Base-by-base conservation (phyloP, 2,113 vertebrate species). In the Prunella himalayana region DNA sequence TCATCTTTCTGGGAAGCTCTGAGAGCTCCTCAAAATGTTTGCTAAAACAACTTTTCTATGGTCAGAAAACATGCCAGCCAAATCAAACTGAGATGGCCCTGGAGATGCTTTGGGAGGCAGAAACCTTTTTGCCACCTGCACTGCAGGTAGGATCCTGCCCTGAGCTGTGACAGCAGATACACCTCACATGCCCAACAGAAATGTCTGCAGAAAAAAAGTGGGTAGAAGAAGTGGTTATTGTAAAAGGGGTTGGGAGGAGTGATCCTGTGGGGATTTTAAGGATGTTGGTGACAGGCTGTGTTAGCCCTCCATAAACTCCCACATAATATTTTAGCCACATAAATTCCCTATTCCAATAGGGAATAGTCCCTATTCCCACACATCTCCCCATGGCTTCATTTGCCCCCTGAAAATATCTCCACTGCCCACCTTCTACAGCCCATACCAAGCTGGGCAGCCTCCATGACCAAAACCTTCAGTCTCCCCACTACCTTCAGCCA, bases 281-380 rank as follows among this genome's bases (percentile, higher is more conserved):
- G 33, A 57, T 2, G 2, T 50, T 0, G 0, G 21, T 73, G 65
- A 37, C 33, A 60, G 41, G 68, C 3, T 33, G 47, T 0, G 0
- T 76, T 19, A 61, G 31, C 9, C 54, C 23, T 50, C 45, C 24
- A 12, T 24, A 8, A 59, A 54, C 13, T 54, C 51, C n/a, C 20
- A 18, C 39, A n/a, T n/a, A n/a, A n/a, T n/a, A n/a, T n/a, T n/a
- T n/a, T n/a, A n/a, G n/a, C n/a, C n/a, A n/a, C n/a, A n/a, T n/a
- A n/a, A n/a, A n/a, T n/a, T n/a, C n/a, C n/a, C n/a, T n/a, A n/a
- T n/a, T n/a, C n/a, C n/a, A n/a, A n/a, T n/a, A n/a, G n/a, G n/a
- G n/a, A n/a, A n/a, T 9, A 11, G 17, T 50, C 14, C 39, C 28
- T 89, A 10, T 70, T 81, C 31, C 53, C 35, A 65, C 15, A 51